Evolutionary conservation across 2,113 vertebrate genomes (phyloP).

Genomic region (Pterocles gutturalis): DNA sequence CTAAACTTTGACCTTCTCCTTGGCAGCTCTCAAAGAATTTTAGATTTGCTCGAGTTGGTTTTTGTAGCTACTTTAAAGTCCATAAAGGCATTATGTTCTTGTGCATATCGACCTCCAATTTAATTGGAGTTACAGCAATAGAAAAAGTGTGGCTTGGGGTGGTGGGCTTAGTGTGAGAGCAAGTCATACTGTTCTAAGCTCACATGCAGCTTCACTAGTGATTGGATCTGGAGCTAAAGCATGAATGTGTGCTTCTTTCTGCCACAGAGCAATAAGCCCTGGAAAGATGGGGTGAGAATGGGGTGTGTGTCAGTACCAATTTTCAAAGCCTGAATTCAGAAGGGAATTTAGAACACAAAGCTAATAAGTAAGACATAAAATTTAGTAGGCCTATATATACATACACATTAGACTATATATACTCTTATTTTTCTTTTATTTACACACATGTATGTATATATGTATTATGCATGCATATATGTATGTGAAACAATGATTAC

Average conservation of each 20-base stretch:
- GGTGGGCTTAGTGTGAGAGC: fast-evolving
- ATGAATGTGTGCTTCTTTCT: neutral
- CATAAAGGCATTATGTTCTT: neutral
- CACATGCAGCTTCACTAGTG: fast-evolving
- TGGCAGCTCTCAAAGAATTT: neutral
- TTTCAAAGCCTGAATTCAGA: neutral
- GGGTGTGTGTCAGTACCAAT: neutral
- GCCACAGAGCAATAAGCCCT: neutral
- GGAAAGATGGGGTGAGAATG: neutral
- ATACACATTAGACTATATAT: neutral
- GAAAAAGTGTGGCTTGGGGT: neutral
- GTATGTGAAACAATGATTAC: neutral
- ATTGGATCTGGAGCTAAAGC: neutral
- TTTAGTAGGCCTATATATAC: neutral
- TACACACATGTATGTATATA: too few relatives aligned
- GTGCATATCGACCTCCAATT: neutral
- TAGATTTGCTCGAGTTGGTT: neutral
- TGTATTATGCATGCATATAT: neutral
- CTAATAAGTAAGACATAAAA: neutral
- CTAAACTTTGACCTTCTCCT: neutral
- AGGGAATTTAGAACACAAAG: neutral
- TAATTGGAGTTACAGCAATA: neutral
- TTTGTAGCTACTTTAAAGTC: neutral
- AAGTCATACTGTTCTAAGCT: neutral
- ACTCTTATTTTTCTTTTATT: neutral